Conservation (phyloP, 2,113 vertebrate species). For the Caranx melampygus region DNA sequence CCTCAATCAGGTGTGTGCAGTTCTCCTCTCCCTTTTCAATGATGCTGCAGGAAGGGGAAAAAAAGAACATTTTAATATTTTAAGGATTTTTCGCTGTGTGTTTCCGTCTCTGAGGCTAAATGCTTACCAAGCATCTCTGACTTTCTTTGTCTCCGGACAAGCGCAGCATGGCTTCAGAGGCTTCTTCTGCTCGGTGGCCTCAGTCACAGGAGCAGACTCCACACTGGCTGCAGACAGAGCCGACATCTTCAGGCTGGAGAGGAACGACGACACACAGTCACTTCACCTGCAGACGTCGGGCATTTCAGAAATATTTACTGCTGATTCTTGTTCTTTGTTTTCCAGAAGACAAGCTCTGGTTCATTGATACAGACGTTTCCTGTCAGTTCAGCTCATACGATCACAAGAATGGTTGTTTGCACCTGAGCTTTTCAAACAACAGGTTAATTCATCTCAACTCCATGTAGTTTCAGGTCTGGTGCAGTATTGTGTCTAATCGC, state of each 20-base stretch:
- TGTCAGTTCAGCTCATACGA: too few species aligned
- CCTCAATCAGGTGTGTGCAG: conserved; percentile 92
- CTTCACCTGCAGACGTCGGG: too few species aligned
- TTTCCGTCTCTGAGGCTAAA: neutral
- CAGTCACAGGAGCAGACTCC: conserved; percentile 62
- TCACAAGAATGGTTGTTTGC: too few species aligned
- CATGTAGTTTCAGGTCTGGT: too few species aligned
- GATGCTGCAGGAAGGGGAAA: conserved; percentile 84
- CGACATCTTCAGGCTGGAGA: conserved; percentile 78
- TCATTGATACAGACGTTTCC: too few species aligned
- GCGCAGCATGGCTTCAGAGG: conserved; percentile 95
- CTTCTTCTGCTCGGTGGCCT: conserved; percentile 84
- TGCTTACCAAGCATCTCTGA: conserved; percentile 91
- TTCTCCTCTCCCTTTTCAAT: conserved; percentile 97
- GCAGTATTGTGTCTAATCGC: too few species aligned
- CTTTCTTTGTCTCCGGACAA: conserved; percentile 96
- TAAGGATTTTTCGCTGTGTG: rapidly evolving
- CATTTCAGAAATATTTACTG: too few species aligned
- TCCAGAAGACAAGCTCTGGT: too few species aligned
- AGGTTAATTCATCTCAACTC: too few species aligned
- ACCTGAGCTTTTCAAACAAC: too few species aligned
- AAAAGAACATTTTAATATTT: neutral
- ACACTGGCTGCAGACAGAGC: conserved; percentile 83
- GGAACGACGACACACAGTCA: neutral
- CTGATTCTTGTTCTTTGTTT: too few species aligned